Base-by-base conservation (phyloP, 2,888 invertebrate species). In the Tetheella fluctuosa region DNA sequence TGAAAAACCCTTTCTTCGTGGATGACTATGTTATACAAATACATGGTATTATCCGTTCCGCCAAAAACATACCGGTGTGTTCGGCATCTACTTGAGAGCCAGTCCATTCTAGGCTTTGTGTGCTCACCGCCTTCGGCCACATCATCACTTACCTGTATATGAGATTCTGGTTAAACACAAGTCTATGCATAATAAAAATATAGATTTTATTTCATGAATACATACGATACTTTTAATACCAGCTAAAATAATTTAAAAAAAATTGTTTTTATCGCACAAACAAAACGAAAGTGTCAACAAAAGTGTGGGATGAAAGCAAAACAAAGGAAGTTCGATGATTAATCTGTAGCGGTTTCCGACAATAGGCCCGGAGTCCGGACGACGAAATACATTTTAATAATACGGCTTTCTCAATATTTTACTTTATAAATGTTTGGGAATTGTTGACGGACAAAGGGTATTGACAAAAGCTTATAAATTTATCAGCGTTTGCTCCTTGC, bases 241-340 rank as follows among this genome's bases (percentile, higher is more conserved):
- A n/a, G 10, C n/a, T n/a, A 39, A 17, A 34, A 13, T 34, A 34
- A 34, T 34, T 34, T 1, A 30, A 54, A 54, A 54, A 28, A 28
- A 28, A 54, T n/a, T 30, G 0, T 17, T 54, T 30, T 48, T 48
- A 20, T 10, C 20, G 20, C 10, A 8, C 30, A 17, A 17, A 54
- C 54, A 54, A 54, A 23, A 53, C 15, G 48, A 30, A 7, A 30
- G 37, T 37, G 52, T 30, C 34, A 30, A 52, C 53, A 57, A 58
- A 59, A 59, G 55, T n/a, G 28, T 20, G 42, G 39, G 48, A 60
- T 60, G 60, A 63, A 63, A 62, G 30, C 10, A 30, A 60, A 60
- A 63, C 63, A 63, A 63, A 62, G 54, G 30, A 17, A 63, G 60
- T 63, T 60, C 3, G n/a, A 42, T 57, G 60, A 63, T 63, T 63